Evolutionary conservation across 2,888 invertebrate genomes (phyloP), one percentile per base, ranked within the genome.

Genomic region (Cabera pusaria): DNA sequence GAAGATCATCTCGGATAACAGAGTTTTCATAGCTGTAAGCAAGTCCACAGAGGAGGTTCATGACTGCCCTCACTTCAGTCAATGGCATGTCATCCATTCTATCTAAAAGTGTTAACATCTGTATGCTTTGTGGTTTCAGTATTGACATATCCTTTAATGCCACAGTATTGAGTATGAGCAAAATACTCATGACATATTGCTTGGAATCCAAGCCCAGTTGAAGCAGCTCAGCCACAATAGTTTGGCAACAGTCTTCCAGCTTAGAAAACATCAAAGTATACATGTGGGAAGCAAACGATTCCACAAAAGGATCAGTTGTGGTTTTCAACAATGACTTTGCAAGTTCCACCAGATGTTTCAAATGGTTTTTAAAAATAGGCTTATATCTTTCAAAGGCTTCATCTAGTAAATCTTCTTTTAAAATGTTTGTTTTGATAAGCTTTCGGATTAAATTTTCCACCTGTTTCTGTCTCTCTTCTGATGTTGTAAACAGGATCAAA

Each of bases 21-120:
- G 89, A 89, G 49, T 85, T 84, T 56, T 87, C 81, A 50, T 70
- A 71, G 38, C 75, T 74, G 36, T 84, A 97, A 11, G 94, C 94
- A 21, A 96, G 87, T 7, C 90, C 91, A 65, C 96, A 95, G 2
- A 97, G 74, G 50, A 97, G 86, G 65, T 96, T 93, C 91, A 96
- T 95, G 5, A 96, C 90, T 28, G 92, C 91, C 32, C 94, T 92
- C 8, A 95, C 93, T 84, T 96, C 95, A 40, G 90, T 87, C 19
- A 96, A 74, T 10, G 92, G 90, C 75, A 96, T 91, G 39, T 93
- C 92, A 66, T 94, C 94, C 33, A 95, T 83, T 73, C 94, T 93
- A 66, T 97, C 96, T 6, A 97, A 74, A 17, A 96, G 71, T 21
- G 92, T 90, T 72, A 94, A 81, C 67, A 93, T 82, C 60, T 92